Evolutionary conservation across 2,888 invertebrate genomes (phyloP).

Genomic region (Netelia fuscicornis): DNA sequence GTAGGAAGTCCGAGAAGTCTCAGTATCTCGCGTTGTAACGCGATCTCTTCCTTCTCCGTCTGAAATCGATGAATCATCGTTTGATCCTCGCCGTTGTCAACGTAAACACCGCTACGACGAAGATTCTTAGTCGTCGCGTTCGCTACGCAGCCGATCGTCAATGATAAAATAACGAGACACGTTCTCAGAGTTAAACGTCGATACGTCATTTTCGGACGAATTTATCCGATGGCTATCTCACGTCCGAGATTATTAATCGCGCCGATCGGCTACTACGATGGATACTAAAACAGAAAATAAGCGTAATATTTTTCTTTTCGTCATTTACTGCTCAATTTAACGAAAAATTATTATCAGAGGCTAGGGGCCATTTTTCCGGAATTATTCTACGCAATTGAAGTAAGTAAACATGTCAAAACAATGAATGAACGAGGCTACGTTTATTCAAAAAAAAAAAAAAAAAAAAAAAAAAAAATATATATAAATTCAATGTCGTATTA

Average conservation of each 20-base stretch:
- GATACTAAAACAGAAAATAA: conserved; percentile 10
- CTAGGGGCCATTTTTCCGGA: too few relatives aligned
- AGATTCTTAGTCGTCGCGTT: not conserved
- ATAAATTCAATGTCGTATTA: conserved; percentile 3
- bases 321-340: not conserved
- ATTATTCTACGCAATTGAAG: too few relatives aligned
- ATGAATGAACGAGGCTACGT: not conserved
- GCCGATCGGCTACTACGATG: not conserved
- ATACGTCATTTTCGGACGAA: not conserved
- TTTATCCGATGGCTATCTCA: not conserved
- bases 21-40: conserved; percentile 94
- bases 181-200: not conserved
- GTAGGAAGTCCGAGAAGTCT: conserved; percentile 93
- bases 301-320: not conserved
- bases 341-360: not conserved
- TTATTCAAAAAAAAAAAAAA: not conserved
- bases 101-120: not conserved
- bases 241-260: not conserved
- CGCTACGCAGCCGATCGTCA: not conserved
- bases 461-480: not conserved
- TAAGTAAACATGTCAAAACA: too few relatives aligned
- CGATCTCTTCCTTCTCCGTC: conserved; percentile 89
- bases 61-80: conserved; percentile 91
- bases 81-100: conserved; percentile 83
- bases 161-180: not conserved